Evolutionary conservation across 2,888 invertebrate genomes (phyloP), one percentile per base, ranked within the genome.

Genomic region (Torymus texanus): DNA sequence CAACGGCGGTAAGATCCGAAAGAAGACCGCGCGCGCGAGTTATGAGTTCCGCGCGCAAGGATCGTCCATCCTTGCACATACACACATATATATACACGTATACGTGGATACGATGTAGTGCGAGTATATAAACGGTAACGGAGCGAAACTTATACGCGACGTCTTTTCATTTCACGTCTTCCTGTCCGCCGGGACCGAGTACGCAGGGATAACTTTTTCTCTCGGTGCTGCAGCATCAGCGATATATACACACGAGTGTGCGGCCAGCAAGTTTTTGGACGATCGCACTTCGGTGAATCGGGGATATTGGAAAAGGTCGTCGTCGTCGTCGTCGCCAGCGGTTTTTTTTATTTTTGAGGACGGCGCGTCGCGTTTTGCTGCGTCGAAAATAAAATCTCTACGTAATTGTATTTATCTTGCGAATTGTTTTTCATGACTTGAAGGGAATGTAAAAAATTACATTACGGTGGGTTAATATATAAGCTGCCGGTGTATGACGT

Each of bases 1-100:
- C 56, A 51, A 55, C 51, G n/a, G 58, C 10, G 72, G 77, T 53
- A 53, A 51, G 24, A 72, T 65, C 80, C 68, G 55, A 80, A 80
- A 74, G 68, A 78, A 76, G 65, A 71, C n/a, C 76, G 50, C 41
- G 41, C 29, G 24, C 16, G 70, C 71, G 29, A 78, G 66, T 71
- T 71, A 79, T 70, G 70, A 79, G 79, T 61, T 61, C 29, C 55
- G 53, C 50, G 56, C 55, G 53, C 50, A 50, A 53, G 61, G 11
- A 65, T 77, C 65, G 65, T 71, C 41, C 56, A 67, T 67, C 59
- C 66, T 5, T 8, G 41, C 41, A 8, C 41, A 41, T 8, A 8
- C 41, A 8, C 41, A 21, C 2, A 21, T 2, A 2, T 2, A 2
- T 2, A 21, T 21, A 21, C 21, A 21, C 21, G 2, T 21, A 21